Base-by-base conservation (phyloP, 2,113 vertebrate genomes). In the Polypterus bichir region DNA sequence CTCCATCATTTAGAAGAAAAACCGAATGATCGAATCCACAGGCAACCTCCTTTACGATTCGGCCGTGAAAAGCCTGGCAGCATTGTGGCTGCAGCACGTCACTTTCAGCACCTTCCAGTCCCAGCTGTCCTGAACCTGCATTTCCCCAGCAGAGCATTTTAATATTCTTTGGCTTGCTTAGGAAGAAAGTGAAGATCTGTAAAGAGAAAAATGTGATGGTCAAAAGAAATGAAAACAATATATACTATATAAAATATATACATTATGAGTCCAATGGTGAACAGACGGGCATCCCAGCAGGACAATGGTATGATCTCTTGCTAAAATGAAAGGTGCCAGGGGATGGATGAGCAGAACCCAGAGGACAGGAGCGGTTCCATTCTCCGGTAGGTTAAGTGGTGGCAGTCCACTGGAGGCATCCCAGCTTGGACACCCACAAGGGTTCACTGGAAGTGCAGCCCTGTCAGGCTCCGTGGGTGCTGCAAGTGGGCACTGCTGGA, bases 61-160 rank as follows among this genome's bases (percentile, higher is more conserved):
- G 82, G 9, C 91, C 84, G 0, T 73, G 82, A 68, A 93, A 85
- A 72, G 89, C 86, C 3, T 75, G 74, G 66, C 88, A 90, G 62
- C 67, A 81, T 67, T 75, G 88, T 0, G 94, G 96, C 59, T 96
- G 91, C 7, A 81, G 73, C 65, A 93, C 76, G 9, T 86, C 74
- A 9, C 80, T 79, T 64, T 81, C 85, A 53, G 83, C 75, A 62
- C 71, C 76, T 44, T 81, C 84, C 57, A 89, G 79, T 6, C 92
- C 93, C 74, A 96, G 83, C 44, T 91, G 92, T 79, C 94, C 93
- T 55, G 91, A 83, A 72, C 81, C 87, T 9, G 91, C 88, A 71
- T 91, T 93, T 49, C 96, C 96, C 94, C 94, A 98, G 71, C 94
- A 95, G 77, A 97, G 80, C 94, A 98, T 93, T 80, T 77, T 84